Evolutionary conservation across 2,113 vertebrate species (phyloP).

Genomic region (Procavia capensis): DNA sequence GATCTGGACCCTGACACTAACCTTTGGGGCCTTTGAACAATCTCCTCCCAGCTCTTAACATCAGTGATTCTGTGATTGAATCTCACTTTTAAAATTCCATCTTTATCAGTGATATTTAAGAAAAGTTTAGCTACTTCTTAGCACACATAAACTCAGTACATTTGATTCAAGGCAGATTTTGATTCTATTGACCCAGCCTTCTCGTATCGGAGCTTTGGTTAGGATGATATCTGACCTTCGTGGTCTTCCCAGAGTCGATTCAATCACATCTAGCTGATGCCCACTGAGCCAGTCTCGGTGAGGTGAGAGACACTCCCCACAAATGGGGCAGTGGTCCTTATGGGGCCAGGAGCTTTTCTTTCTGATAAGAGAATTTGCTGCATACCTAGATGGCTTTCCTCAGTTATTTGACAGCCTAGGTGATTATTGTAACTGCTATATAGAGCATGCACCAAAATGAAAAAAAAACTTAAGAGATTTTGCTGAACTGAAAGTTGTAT

Average conservation of each 20-base stretch:
- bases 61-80: background rate
- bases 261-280: fast-evolving
- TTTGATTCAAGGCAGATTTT: constrained; percentile 11
- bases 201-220: background rate
- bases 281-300: background rate
- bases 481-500: background rate
- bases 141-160: background rate
- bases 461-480: background rate
- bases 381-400: background rate
- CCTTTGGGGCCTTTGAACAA: background rate
- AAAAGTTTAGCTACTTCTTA: background rate
- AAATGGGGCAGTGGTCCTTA: background rate
- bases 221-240: background rate
- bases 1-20: background rate
- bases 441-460: background rate
- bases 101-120: background rate
- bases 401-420: background rate
- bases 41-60: background rate
- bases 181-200: background rate
- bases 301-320: background rate
- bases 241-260: background rate
- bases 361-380: background rate
- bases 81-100: background rate
- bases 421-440: background rate
- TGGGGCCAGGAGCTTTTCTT: background rate